Conservation (phyloP, 2,888 invertebrate species). For the Synergus japonicus region DNA sequence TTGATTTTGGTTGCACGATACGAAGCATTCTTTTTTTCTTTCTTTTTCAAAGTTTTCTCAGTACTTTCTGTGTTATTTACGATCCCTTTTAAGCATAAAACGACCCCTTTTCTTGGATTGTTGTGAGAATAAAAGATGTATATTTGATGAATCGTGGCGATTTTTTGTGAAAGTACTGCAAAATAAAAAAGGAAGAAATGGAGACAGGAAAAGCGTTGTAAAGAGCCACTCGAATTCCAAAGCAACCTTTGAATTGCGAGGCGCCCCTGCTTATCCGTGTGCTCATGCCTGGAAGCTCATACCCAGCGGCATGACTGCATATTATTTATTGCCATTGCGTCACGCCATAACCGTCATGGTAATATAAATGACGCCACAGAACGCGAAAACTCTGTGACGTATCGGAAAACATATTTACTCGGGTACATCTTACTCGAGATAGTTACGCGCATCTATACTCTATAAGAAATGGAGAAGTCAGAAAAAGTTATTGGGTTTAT, state of each 20-base stretch:
- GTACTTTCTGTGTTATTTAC: constrained; percentile 5
- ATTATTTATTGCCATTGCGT: constrained; percentile 63
- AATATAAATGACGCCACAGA: constrained; percentile 62
- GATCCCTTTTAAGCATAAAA: constrained; percentile 6
- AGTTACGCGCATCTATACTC: constrained; percentile 59
- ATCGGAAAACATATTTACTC: constrained; percentile 67
- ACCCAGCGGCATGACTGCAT: constrained; percentile 47
- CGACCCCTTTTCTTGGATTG: constrained; percentile 12
- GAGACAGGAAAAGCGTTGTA: constrained; percentile 40
- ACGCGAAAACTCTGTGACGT: constrained; percentile 61
- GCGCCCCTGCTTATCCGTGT: constrained; percentile 50
- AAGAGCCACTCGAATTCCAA: constrained; percentile 42
- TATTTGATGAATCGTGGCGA: constrained; percentile 31
- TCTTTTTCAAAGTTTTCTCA: background rate
- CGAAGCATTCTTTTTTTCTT: background rate
- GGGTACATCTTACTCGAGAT: constrained; percentile 61
- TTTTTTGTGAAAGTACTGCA: constrained; percentile 16
- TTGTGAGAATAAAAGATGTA: constrained; percentile 37
- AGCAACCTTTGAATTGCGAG: constrained; percentile 44
- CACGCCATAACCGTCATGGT: constrained; percentile 56
- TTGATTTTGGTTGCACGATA: background rate
- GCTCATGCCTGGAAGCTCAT: constrained; percentile 15
- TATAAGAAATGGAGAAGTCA: constrained; percentile 42
- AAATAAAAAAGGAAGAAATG: constrained; percentile 26
- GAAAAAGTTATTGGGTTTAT: constrained; percentile 39